These are phyloP conservation scores for Argyresthia albistria DNA, from an alignment of 2,888 invertebrate genomes.

Conservation along the genomic window DNA sequence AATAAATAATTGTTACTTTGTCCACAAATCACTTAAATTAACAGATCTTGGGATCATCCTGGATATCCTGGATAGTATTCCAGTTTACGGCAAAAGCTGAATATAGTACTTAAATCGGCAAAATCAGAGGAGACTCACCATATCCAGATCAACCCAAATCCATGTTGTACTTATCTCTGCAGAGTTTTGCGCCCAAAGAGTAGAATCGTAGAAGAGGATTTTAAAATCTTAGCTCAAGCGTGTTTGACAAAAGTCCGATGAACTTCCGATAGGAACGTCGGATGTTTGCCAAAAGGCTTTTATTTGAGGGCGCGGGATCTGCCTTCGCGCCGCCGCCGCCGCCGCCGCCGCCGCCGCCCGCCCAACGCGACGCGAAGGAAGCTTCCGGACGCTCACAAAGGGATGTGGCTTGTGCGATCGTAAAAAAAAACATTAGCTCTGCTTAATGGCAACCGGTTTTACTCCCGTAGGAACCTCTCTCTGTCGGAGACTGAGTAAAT, in stretches of 20 bases:
- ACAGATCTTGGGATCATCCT: no score
- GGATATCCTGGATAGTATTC: no score
- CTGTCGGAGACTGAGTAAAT: neutral
- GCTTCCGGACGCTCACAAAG: constrained; percentile 18
- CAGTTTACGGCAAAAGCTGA: no score
- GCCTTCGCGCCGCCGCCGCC: constrained; percentile 4
- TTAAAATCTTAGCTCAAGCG: constrained; percentile 40
- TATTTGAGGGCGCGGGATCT: constrained; percentile 14
- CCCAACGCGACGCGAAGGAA: constrained; percentile 15
- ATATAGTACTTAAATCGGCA: no score
- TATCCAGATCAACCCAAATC: no score
- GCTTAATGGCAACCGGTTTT: constrained; percentile 23
- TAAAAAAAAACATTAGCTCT: constrained; percentile 29
- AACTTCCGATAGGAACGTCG: constrained; percentile 19
- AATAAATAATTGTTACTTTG: no score
- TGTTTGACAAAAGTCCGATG: constrained; percentile 37
- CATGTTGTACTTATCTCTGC: no score
- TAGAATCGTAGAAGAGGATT: constrained; percentile 21
- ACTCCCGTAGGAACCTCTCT: neutral
- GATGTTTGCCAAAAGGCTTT: constrained; percentile 27
- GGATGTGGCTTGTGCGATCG: constrained; percentile 30
- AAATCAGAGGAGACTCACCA: no score
- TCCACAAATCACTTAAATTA: no score
- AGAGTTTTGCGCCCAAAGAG: neutral
- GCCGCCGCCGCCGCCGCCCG: constrained; percentile 7